A percentile compares a stretch with the other conserved stretches of the same genome.
Conservation (phyloP, 2,888 invertebrate species). For the Archips crataeganus region DNA sequence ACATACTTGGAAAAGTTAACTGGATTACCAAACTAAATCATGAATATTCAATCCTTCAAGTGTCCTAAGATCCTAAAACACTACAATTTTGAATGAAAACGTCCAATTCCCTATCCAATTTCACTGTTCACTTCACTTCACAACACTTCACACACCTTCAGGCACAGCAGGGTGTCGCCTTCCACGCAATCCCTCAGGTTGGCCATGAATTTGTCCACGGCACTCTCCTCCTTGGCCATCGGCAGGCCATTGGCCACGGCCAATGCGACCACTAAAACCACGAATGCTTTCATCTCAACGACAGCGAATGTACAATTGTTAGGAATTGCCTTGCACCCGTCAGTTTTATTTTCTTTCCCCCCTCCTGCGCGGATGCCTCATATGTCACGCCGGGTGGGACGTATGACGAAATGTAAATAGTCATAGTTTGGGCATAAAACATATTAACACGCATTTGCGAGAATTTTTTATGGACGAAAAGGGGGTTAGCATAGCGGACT, state of each 20-base stretch:
- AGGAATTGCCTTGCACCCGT: conserved; percentile 64
- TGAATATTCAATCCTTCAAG: neutral
- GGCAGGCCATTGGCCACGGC: conserved; percentile 72
- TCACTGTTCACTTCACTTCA: conserved; percentile 64
- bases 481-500: conserved; percentile 48
- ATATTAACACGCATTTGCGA: conserved; percentile 69
- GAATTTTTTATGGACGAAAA: conserved; percentile 57
- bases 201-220: conserved; percentile 71
- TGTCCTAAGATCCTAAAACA: conserved; percentile 5
- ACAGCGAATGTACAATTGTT: conserved; percentile 75
- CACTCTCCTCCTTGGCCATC: conserved; percentile 72
- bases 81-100: conserved; percentile 30
- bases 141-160: conserved; percentile 88
- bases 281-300: conserved; percentile 73
- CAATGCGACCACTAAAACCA: conserved; percentile 64
- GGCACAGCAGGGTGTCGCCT: conserved; percentile 88
- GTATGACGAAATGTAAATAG: conserved; percentile 43
- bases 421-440: conserved; percentile 47
- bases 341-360: conserved; percentile 80
- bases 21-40: neutral
- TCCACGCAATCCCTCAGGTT: conserved; percentile 89
- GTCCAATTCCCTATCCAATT: conserved; percentile 49
- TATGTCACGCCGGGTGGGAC: conserved; percentile 69
- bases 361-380: conserved; percentile 66
- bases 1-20: neutral